Evolutionary conservation across 2,888 invertebrate species (phyloP), one percentile per base, ranked within the genome.

Genomic region (Drosophila hamatofila): DNA sequence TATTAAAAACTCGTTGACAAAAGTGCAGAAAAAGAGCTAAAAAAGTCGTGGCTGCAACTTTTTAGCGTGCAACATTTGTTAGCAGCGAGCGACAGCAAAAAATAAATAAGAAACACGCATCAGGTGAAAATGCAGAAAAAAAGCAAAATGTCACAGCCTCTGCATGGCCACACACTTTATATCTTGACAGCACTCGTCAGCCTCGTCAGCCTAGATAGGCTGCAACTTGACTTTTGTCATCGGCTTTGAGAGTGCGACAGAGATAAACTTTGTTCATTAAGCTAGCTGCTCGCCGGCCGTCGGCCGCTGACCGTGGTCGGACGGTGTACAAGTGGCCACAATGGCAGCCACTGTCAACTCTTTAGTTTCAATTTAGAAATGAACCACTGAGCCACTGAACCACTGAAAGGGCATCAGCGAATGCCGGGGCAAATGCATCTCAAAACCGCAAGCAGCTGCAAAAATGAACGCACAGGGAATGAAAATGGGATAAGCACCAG

Each of bases 311-410:
- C 25, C 55, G 65, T 41, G 75, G 75, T 64, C 56, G 55, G 65
- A 72, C 58, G 63, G 67, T 58, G 58, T 16, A 30, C 80, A 71
- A 78, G 73, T 83, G 75, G 81, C 72, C 58, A 21, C 74, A 54
- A 39, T 60, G 55, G 57, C 65, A 65, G 76, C 69, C 67, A 63
- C 69, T 72, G 67, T 59, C 66, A 58, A 62, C 73, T 78, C 72
- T 81, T 80, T 72, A 71, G 72, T 80, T 78, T 67, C 75, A 75
- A 81, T 86, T 79, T 78, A 65, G 69, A 75, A 78, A 78, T 78
- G 78, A 75, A 73, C 68, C 77, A 69, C 65, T 78, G 78, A 75
- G 69, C 68, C 77, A 77, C 61, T 42, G 56, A 56, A 56, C 56
- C 56, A 65, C 54, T 25, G 39, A 58, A 56, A 71, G 61, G 54